Evolutionary conservation across 2,113 vertebrate species (phyloP).

Genomic region (Coracopsis vasa): DNA sequence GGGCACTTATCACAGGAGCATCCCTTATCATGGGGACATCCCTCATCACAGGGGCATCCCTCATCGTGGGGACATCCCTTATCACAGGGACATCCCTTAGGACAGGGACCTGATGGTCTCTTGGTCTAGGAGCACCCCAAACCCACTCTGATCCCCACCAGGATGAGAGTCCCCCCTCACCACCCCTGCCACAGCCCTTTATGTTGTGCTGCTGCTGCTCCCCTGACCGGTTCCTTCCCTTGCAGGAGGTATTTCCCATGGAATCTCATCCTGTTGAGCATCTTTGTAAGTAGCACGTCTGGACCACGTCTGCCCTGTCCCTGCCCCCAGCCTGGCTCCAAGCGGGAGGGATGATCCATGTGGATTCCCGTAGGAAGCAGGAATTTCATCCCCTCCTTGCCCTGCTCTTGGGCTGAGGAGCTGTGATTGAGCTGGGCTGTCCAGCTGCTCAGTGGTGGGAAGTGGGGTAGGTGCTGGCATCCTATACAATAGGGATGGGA

Average conservation of each 20-base stretch:
- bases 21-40: too few relatives aligned
- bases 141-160: neutral
- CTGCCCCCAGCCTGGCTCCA: neutral
- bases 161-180: neutral
- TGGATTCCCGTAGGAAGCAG: neutral
- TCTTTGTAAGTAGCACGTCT: conserved; percentile 86
- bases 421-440: neutral
- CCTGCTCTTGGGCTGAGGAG: neutral
- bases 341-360: neutral
- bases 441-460: neutral
- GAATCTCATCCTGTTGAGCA: conserved; percentile 89
- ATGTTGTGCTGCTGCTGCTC: neutral
- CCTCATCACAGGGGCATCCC: neutral
- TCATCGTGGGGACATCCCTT: too few relatives aligned
- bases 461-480: too few relatives aligned
- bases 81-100: too few relatives aligned
- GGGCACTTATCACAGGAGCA: neutral
- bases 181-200: neutral
- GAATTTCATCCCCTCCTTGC: neutral
- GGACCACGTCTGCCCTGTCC: neutral
- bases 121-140: neutral
- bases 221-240: neutral
- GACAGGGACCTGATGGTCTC: neutral
- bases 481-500: neutral
- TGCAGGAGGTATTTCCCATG: conserved; percentile 92